Conservation (phyloP, 2,888 invertebrate genomes). For the Tetragnatha montana region DNA sequence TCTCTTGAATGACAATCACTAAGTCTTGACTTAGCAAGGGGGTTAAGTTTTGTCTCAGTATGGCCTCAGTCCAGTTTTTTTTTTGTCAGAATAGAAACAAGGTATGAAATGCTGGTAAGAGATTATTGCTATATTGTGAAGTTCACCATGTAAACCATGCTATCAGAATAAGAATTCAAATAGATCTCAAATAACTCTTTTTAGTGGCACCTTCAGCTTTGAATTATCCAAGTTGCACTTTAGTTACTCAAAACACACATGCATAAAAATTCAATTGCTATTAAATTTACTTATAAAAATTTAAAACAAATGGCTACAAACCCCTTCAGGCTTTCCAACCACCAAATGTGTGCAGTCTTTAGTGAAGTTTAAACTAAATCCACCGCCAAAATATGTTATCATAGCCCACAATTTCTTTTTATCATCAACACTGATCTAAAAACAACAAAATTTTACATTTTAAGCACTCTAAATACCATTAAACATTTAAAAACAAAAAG, state of each 20-base stretch:
- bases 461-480: no score
- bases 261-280: neutral
- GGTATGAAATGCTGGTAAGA: no score
- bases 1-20: no score
- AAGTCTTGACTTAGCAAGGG: no score
- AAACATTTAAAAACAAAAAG: no score
- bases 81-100: no score
- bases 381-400: constrained; percentile 90
- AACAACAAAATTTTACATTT: constrained; percentile 13
- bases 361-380: constrained; percentile 84
- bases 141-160: no score
- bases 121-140: no score
- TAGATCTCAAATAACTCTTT: no score
- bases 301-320: constrained; percentile 28
- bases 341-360: constrained; percentile 89
- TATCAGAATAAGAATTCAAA: no score
- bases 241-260: neutral
- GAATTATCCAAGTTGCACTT: neutral
- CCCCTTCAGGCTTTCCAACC: constrained; percentile 78
- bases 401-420: constrained; percentile 87
- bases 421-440: constrained; percentile 78
- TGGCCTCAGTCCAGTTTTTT: no score
- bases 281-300: neutral
- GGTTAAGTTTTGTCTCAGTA: no score
- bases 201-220: neutral